Base-by-base conservation (phyloP, 2,113 vertebrate genomes). In the Neolamprologus toae region DNA sequence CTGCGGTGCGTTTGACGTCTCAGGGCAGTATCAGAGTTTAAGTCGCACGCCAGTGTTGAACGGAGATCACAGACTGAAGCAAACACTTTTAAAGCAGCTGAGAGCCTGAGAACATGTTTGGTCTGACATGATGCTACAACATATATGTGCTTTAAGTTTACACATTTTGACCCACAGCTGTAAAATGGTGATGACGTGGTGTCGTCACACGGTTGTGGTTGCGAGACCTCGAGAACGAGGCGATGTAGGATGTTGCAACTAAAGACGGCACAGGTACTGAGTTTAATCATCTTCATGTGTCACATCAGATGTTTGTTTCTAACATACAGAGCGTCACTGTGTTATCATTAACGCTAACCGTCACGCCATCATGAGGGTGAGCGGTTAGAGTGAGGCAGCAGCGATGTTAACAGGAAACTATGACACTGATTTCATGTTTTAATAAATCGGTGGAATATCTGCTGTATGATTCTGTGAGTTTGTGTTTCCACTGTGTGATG, bases 381-480 rank as follows among this genome's bases (percentile, higher is more conserved):
- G 53, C 54, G 0, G 54, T 26, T 57, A 14, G 23, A 28, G 13
- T 57, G 53, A 54, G n/a, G 53, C 53, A 21, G 51, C 10, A 7
- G 51, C 10, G 0, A 23, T 0, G 53, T 4, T 54, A 54, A 59
- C 55, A 59, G 23, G 1, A 57, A 59, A 37, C 13, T 16, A 2
- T 9, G 7, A 59, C 55, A 28, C 13, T 16, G 55, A 59, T 59
- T 59, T 28, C 13, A 16, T 28, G 57, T 31, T 59, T 10, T 31
- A 31, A 61, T 31, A 28, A 57, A 8, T 5, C 1, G 1, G 21
- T 55, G 21, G 0, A 61, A 1, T 33, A 61, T 61, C 28, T 61
- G 61, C 33, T 37, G 61, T 66, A 4, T 66, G 61, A 66, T 0
- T 63, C 17, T 35, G 57, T 19, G 33, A 14, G 7, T 13, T 28